Evolutionary conservation across 2,113 vertebrate genomes (phyloP).

Genomic region (Ctenodactylus gundi): DNA sequence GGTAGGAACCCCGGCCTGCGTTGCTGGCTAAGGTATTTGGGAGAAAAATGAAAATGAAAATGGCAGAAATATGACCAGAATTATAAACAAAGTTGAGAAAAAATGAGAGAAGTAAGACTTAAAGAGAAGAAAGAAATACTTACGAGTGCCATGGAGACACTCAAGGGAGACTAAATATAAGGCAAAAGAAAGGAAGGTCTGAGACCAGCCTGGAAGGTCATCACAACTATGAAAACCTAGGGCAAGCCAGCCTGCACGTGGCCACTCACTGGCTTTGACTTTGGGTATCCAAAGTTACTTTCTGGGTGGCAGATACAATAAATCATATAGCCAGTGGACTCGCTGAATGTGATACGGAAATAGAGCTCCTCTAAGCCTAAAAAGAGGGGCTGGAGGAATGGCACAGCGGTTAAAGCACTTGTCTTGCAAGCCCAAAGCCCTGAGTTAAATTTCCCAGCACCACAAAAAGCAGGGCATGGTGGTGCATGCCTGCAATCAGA

Average conservation of each 20-base stretch:
- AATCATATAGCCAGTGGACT: background rate
- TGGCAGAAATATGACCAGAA: background rate
- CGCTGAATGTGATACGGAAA: background rate
- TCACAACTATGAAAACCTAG: background rate
- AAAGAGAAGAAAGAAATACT: background rate
- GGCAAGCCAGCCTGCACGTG: background rate
- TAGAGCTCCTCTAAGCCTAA: background rate
- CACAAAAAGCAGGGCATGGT: too few species aligned
- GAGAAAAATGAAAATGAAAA: conserved; percentile 9
- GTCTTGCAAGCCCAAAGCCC: too few species aligned
- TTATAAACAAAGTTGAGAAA: background rate
- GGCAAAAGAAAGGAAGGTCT: background rate
- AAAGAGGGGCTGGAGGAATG: too few species aligned
- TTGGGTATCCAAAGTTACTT: background rate
- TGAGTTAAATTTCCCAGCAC: too few species aligned
- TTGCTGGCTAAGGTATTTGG: background rate
- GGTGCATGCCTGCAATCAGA: too few species aligned
- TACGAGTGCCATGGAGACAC: background rate
- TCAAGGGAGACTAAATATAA: conserved; percentile 1
- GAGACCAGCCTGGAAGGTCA: background rate
- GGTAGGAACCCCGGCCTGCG: background rate
- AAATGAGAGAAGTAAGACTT: background rate
- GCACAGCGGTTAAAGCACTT: too few species aligned
- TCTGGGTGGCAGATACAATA: background rate
- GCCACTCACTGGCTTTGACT: background rate